Evolutionary conservation across 2,797 vertebrate species (phyloP), one percentile per base, ranked within the genome.

Genomic region (Brachyrhaphis roseni): DNA sequence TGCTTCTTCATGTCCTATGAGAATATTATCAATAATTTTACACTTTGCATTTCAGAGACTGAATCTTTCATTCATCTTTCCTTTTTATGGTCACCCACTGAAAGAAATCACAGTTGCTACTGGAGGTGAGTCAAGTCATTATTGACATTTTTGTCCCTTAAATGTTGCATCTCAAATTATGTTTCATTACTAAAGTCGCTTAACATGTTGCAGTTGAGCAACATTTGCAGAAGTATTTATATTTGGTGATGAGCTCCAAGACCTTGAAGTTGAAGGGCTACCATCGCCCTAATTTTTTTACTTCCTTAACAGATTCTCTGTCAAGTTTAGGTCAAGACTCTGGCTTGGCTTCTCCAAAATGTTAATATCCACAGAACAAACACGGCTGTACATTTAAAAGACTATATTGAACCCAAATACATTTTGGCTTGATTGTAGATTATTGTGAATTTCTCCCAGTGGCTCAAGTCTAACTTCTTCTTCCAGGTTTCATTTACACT

Each of bases 31-130:
- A 68, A 26, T 76, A 2, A 72, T 73, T 8, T 31, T 53, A 26
- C 11, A 47, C 3, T 57, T 77, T 81, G 2, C 1, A 72, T 96
- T 97, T 68, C 95, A 99, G 98, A 98, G 97, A 94, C 97, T 99
- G 87, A 98, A 97, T 92, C 94, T 99, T 82, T 98, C 98, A 83
- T 99, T 99, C 70, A 93, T 95, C 93, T 99, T 99, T 93, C 98
- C 98, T 86, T 99, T 99, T 95, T 99, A 99, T 18, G 98, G 98
- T 55, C 98, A 99, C 92, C 94, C 95, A 75, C 95, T 99, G 39
- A 97, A 94, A 90, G 97, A 98, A 95, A 96, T 99, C 91, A 98
- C 98, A 43, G 96, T 99, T 89, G 97, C 98, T 84, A 97, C 97
- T 78, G 98, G 97, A 81, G 98, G 98, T 97, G 89, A 96, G 97